Conservation (phyloP, 2,797 vertebrate genomes). For the Rhinoraja longicauda region DNA sequence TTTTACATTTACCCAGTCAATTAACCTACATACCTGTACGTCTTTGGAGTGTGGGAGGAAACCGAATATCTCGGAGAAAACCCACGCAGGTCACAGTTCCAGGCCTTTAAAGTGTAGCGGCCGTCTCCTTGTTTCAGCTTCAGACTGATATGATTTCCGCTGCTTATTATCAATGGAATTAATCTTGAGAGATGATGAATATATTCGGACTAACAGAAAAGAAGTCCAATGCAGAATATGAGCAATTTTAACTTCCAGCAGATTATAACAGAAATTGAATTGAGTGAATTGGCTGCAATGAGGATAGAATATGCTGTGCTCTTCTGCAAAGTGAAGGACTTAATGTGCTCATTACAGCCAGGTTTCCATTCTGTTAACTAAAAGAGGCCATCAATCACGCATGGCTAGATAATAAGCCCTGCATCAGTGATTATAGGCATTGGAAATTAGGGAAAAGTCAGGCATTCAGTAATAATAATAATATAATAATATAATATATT, state of each 20-base stretch:
- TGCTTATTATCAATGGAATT: background rate
- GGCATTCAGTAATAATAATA: background rate
- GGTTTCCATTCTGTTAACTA: slow-evolving; percentile 3
- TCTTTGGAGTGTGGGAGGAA: too few relatives aligned
- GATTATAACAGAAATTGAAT: background rate
- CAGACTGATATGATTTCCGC: background rate
- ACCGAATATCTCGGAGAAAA: too few relatives aligned
- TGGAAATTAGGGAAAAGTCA: background rate
- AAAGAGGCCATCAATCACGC: background rate
- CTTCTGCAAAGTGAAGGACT: background rate
- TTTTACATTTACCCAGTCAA: too few relatives aligned
- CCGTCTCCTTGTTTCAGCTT: background rate
- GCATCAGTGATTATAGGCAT: background rate
- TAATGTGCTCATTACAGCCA: background rate
- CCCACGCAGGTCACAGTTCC: too few relatives aligned
- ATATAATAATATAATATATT: too few relatives aligned
- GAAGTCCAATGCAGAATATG: background rate
- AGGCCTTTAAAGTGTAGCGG: background rate
- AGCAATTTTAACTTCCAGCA: background rate
- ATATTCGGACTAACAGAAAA: background rate
- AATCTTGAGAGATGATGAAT: too few relatives aligned
- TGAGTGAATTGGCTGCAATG: background rate
- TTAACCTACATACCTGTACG: too few relatives aligned
- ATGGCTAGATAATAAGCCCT: slow-evolving; percentile 1
- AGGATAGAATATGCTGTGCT: background rate